Conservation (phyloP, 2,113 vertebrate species). For the Ahaetulla prasina region DNA sequence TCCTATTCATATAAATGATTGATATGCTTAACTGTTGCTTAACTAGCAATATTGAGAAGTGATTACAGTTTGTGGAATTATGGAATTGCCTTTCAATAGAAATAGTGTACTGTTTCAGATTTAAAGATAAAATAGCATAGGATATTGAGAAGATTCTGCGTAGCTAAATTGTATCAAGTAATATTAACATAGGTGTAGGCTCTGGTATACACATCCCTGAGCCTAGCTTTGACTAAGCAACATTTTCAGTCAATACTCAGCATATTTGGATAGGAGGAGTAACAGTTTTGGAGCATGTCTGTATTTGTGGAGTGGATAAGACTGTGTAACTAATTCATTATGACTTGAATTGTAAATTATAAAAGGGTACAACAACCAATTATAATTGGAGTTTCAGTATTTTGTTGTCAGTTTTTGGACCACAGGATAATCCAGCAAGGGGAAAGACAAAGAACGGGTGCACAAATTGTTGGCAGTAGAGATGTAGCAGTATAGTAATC, state of each 20-base stretch:
- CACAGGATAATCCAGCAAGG: neutral
- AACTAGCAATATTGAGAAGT: neutral
- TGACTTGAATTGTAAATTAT: neutral
- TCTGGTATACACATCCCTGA: neutral
- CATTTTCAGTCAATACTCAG: neutral
- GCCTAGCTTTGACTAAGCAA: neutral
- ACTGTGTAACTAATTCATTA: neutral
- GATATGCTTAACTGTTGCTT: neutral
- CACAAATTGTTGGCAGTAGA: neutral
- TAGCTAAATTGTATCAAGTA: neutral
- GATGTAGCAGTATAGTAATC: neutral
- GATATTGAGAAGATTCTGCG: neutral
- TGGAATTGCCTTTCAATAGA: neutral
- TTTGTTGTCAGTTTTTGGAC: neutral
- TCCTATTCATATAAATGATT: neutral
- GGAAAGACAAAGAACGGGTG: neutral
- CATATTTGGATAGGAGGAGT: neutral
- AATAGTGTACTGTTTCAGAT: neutral
- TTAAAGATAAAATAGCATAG: neutral
- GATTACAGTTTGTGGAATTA: neutral
- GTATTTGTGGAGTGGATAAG: neutral
- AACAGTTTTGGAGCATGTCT: neutral
- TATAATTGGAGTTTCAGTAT: neutral
- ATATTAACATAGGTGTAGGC: neutral
- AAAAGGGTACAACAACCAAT: neutral